phyloP scores from a whole-genome alignment of 2,113 vertebrate genomes.

The Cyphomyrus discorhynchus region DNA sequence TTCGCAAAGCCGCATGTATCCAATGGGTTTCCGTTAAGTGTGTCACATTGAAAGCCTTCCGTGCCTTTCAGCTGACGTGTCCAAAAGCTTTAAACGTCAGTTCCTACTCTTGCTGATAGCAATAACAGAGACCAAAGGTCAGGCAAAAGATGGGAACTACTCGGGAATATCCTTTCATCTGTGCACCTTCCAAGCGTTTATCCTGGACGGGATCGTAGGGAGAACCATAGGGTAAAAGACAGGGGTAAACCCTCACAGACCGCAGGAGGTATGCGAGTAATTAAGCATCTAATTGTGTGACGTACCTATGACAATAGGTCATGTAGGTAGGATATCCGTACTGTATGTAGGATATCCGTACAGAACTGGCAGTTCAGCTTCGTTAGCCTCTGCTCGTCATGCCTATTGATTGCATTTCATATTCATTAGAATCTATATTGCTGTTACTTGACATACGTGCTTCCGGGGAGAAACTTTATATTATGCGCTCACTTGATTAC shows the following conservation, averaged over 20 bases:
- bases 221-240: not conserved
- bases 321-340: too few species aligned
- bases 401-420: not conserved
- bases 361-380: not conserved
- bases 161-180: not conserved
- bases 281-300: not conserved
- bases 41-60: slow-evolving; percentile 51
- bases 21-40: slow-evolving; percentile 33
- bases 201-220: not conserved
- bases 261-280: not conserved
- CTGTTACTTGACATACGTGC: not conserved
- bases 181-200: not conserved
- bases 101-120: slow-evolving; percentile 26
- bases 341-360: not conserved
- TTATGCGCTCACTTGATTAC: not conserved
- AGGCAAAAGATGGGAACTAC: not conserved
- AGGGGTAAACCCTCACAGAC: not conserved
- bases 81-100: slow-evolving; percentile 23
- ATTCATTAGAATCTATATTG: not conserved
- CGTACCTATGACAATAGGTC: not conserved
- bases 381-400: not conserved
- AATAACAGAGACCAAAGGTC: not conserved
- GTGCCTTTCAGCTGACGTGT: slow-evolving; percentile 61
- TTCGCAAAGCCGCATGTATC: not conserved
- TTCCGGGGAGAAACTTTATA: not conserved